phyloP scores from a whole-genome alignment of 2,888 invertebrate species.

The Microplitis deprimator region DNA sequence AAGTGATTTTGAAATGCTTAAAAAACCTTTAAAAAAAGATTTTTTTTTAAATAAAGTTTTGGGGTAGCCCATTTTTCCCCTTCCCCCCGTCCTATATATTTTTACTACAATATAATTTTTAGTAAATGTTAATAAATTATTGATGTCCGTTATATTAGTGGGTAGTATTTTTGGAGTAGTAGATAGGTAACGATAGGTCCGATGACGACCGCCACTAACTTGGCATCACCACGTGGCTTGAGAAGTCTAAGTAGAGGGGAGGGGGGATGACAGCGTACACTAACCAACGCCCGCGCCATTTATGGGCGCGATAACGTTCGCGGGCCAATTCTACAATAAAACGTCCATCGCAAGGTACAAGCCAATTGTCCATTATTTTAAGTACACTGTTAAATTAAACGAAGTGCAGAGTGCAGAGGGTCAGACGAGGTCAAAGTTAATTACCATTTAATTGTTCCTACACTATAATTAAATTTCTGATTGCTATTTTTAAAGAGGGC shows the following conservation, averaged over 20 bases:
- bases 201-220: constrained; percentile 40
- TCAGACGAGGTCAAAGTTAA: constrained; percentile 11
- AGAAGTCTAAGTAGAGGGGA: constrained; percentile 29
- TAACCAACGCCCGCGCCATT: constrained; percentile 70
- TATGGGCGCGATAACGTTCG: constrained; percentile 63
- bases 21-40: too few relatives aligned
- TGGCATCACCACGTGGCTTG: constrained; percentile 30
- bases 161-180: not conserved
- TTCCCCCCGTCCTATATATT: too few relatives aligned
- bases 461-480: too few relatives aligned
- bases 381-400: not conserved
- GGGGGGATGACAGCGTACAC: constrained; percentile 51
- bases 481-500: too few relatives aligned
- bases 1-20: too few relatives aligned
- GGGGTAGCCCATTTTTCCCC: too few relatives aligned
- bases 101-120: too few relatives aligned
- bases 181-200: constrained; percentile 9
- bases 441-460: not conserved
- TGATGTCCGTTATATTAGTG: not conserved
- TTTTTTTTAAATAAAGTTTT: too few relatives aligned
- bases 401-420: not conserved
- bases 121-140: not conserved
- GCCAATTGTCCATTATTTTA: constrained; percentile 39
- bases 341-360: constrained; percentile 40
- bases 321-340: constrained; percentile 40